These are phyloP conservation scores for Phyllostomus hastatus DNA, from an alignment of 2,113 vertebrate genomes.

Conservation along the genomic window DNA sequence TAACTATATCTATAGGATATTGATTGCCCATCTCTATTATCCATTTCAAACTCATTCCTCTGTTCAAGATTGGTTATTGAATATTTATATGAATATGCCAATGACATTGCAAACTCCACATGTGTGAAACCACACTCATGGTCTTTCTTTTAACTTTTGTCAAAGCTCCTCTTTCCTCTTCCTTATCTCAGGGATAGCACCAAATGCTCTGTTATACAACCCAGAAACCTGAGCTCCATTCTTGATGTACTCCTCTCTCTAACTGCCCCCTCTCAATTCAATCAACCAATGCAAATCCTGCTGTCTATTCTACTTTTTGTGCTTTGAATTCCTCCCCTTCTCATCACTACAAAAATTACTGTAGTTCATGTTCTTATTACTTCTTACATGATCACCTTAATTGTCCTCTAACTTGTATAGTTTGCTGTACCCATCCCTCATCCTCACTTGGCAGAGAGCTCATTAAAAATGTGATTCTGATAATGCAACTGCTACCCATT, in stretches of 20 bases:
- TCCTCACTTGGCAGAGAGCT: not conserved
- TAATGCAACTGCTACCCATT: not conserved
- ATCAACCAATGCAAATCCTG: not conserved
- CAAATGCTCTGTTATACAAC: not conserved
- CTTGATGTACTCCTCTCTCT: not conserved
- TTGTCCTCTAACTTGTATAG: not conserved
- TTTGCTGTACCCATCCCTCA: not conserved
- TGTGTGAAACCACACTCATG: not conserved
- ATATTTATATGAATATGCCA: not conserved
- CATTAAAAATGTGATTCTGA: not conserved
- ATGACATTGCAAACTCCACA: not conserved
- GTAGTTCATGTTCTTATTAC: not conserved
- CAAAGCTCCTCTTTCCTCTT: not conserved
- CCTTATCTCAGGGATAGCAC: not conserved
- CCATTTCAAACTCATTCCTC: not conserved
- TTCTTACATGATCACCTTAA: not conserved
- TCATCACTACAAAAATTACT: not conserved
- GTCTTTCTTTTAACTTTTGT: not conserved
- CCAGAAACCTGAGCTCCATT: not conserved
- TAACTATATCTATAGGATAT: not conserved
- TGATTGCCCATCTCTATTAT: not conserved
- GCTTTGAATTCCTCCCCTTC: not conserved
- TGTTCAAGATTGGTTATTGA: not conserved
- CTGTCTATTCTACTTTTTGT: not conserved
- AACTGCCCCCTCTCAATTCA: not conserved